Conservation (phyloP, 2,888 invertebrate species). For the Nomada ruficornis region DNA sequence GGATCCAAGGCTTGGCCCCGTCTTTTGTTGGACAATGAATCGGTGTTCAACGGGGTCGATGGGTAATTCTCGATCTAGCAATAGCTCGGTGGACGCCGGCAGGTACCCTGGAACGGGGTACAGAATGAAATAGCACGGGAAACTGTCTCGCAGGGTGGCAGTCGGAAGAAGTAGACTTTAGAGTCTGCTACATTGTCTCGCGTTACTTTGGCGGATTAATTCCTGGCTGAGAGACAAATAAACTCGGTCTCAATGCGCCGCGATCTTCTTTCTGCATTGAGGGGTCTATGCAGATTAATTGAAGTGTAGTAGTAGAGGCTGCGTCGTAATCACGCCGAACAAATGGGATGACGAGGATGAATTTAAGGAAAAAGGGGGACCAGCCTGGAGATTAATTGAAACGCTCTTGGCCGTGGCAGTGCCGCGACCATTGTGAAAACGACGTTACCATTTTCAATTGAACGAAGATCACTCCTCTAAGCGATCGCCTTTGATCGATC, state of each 20-base stretch:
- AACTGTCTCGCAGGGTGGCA: slow-evolving; percentile 17
- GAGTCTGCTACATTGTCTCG: slow-evolving; percentile 27
- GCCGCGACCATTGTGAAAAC: slow-evolving; percentile 23
- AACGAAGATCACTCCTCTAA: neutral
- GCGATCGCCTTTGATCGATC: slow-evolving; percentile 18
- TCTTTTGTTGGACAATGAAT: slow-evolving; percentile 10
- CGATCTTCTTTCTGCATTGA: slow-evolving; percentile 46
- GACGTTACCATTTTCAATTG: slow-evolving; percentile 9
- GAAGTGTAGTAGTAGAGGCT: slow-evolving; percentile 55
- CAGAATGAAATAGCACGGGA: slow-evolving; percentile 15
- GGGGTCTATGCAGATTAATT: slow-evolving; percentile 59
- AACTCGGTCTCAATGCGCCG: slow-evolving; percentile 49
- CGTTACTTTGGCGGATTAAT: slow-evolving; percentile 63
- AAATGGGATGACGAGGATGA: slow-evolving; percentile 53
- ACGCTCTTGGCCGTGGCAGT: slow-evolving; percentile 20
- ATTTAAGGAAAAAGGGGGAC: slow-evolving; percentile 48
- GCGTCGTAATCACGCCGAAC: slow-evolving; percentile 48
- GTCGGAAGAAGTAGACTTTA: slow-evolving; percentile 33
- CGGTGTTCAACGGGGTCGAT: slow-evolving; percentile 3
- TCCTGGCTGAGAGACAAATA: slow-evolving; percentile 54
- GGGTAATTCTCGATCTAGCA: slow-evolving; percentile 11
- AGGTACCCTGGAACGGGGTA: neutral
- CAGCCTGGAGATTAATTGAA: slow-evolving; percentile 53
- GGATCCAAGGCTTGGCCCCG: neutral
- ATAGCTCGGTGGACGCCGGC: neutral